Conservation (phyloP, 2,797 vertebrate genomes). For the Bothrops alternatus region DNA sequence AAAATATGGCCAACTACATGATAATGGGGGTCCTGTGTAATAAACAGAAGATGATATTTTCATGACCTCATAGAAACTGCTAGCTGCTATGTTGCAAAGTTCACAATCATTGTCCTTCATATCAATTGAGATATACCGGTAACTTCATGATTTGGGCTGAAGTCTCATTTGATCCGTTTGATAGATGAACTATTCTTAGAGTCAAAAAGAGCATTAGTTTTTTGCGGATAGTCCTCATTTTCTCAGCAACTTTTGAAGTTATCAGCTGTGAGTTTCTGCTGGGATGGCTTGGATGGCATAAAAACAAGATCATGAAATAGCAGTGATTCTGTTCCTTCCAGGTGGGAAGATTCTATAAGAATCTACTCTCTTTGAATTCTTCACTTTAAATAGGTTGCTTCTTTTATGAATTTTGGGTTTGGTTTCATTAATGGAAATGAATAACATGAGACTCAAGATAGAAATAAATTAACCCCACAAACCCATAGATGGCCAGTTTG, state of each 20-base stretch:
- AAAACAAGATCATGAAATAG: not conserved
- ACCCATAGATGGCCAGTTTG: not conserved
- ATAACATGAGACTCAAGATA: not conserved
- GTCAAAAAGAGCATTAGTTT: too few relatives aligned
- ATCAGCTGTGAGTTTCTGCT: not conserved
- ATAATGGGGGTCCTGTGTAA: constrained; percentile 8
- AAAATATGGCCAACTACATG: not conserved
- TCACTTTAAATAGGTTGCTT: not conserved
- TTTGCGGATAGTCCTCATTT: not conserved
- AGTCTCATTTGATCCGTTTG: not conserved
- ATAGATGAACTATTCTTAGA: not conserved
- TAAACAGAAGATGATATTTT: constrained; percentile 13
- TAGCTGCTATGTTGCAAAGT: not conserved
- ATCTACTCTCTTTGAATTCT: not conserved
- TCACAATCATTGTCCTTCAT: not conserved
- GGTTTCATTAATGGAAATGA: not conserved
- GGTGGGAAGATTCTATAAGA: not conserved
- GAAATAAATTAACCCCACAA: not conserved
- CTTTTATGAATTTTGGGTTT: not conserved
- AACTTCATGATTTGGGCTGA: not conserved
- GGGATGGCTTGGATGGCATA: not conserved
- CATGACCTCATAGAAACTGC: constrained; percentile 25
- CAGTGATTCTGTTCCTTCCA: not conserved
- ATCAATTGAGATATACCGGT: not conserved
- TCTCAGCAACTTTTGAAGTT: not conserved